Percentiles rank a stretch among this genome's conserved stretches.
Conservation (phyloP, 2,797 vertebrate genomes). For the Prunella strophiata region DNA sequence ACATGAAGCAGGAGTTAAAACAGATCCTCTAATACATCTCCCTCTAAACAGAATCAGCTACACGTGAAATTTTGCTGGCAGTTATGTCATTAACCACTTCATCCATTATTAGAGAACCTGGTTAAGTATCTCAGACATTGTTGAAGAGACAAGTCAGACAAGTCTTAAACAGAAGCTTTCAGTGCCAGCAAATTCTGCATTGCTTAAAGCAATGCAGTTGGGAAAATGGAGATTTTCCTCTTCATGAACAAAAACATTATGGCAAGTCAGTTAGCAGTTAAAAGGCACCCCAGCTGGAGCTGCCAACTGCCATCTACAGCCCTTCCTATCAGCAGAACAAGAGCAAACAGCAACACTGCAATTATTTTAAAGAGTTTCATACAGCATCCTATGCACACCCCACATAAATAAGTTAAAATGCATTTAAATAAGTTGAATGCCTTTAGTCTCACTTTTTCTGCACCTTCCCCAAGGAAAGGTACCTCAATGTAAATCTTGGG, state of each 20-base stretch:
- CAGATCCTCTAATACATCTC: background rate
- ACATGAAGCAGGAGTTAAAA: background rate
- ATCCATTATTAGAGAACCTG: background rate
- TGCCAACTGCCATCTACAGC: background rate
- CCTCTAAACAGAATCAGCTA: background rate
- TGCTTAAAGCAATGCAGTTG: background rate
- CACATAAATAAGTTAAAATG: background rate
- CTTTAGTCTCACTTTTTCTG: background rate
- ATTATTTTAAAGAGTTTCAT: background rate
- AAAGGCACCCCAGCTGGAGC: background rate
- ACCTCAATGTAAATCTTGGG: background rate
- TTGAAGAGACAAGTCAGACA: background rate
- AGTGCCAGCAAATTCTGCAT: background rate
- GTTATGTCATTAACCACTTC: background rate
- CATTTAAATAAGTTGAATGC: background rate
- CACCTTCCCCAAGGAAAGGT: background rate
- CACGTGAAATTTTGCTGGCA: background rate
- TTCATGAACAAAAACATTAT: fast-evolving
- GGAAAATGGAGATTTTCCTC: background rate
- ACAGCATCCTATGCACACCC: background rate
- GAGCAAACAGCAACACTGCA: background rate
- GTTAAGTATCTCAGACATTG: background rate
- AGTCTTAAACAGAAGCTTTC: background rate
- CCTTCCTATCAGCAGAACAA: background rate
- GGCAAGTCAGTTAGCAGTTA: background rate